Evolutionary conservation across 2,797 vertebrate genomes (phyloP).

Genomic region (Intellagama lesueurii): DNA sequence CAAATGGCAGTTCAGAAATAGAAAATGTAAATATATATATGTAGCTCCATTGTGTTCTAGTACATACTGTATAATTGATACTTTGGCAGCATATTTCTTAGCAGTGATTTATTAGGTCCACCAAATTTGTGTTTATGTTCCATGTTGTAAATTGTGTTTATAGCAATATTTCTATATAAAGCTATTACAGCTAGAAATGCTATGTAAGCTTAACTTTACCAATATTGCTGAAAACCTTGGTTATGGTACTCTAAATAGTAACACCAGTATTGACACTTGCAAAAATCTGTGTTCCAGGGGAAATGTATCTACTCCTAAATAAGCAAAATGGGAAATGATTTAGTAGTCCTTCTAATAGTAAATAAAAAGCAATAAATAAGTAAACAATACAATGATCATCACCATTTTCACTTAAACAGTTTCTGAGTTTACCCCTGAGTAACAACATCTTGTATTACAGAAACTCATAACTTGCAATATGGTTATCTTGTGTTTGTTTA

Average conservation of each 20-base stretch:
- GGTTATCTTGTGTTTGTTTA: neutral
- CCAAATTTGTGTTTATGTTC: conserved; percentile 74
- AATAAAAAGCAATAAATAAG: conserved; percentile 25
- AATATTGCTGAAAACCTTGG: conserved; percentile 70
- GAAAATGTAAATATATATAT: conserved; percentile 79
- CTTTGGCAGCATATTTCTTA: conserved; percentile 61
- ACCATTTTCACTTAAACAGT: conserved; percentile 42
- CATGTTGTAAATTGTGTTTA: conserved; percentile 70
- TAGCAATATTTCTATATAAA: conserved; percentile 73
- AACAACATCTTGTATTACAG: neutral
- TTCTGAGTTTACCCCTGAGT: neutral
- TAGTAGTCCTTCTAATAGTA: neutral
- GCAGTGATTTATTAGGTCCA: conserved; percentile 68
- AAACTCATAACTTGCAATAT: neutral
- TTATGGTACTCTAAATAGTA: conserved; percentile 78
- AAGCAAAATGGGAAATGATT: conserved; percentile 56
- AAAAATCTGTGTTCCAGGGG: conserved; percentile 66
- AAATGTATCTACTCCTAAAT: conserved; percentile 63
- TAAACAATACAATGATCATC: conserved; percentile 43
- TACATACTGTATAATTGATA: conserved; percentile 65
- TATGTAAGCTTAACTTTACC: conserved; percentile 71
- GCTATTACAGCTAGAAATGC: conserved; percentile 67
- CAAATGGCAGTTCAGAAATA: conserved; percentile 82
- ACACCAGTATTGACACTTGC: conserved; percentile 71
- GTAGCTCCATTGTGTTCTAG: conserved; percentile 67